Evolutionary conservation across 2,113 vertebrate genomes (phyloP).

Genomic region (Alligator mississippiensis): DNA sequence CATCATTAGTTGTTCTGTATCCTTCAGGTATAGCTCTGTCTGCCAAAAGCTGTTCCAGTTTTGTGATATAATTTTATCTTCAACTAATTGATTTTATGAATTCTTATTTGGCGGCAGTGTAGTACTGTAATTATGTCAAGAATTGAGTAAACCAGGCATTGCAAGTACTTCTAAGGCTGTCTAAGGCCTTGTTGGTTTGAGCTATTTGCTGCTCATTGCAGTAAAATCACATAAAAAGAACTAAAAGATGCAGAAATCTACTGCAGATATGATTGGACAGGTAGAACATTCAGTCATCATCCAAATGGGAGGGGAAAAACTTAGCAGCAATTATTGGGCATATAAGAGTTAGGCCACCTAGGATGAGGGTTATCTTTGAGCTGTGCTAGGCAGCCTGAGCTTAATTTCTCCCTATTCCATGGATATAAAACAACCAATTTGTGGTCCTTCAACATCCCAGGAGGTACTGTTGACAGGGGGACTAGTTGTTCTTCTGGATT

Average conservation of each 20-base stretch:
- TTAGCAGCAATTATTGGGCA: conserved; percentile 29
- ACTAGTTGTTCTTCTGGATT: too few relatives aligned
- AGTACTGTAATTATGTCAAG: conserved; percentile 51
- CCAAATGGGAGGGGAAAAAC: conserved; percentile 49
- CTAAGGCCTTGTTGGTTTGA: conserved; percentile 33
- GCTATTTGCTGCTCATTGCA: conserved; percentile 50
- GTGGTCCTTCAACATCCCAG: too few relatives aligned
- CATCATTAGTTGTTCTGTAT: neutral
- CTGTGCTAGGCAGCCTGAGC: too few relatives aligned
- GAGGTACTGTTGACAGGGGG: too few relatives aligned
- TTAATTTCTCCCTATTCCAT: too few relatives aligned
- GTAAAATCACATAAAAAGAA: conserved; percentile 66
- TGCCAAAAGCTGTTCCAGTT: neutral
- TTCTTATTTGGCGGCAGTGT: conserved; percentile 51
- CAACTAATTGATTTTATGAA: conserved; percentile 44
- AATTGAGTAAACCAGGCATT: conserved; percentile 43
- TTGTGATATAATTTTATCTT: conserved; percentile 27
- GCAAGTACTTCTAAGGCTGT: neutral
- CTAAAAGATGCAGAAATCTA: conserved; percentile 64
- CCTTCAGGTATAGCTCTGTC: neutral
- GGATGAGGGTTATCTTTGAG: too few relatives aligned
- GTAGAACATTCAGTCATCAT: conserved; percentile 52
- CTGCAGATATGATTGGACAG: conserved; percentile 70
- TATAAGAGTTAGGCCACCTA: too few relatives aligned
- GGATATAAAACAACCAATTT: too few relatives aligned